Evolutionary conservation across 2,113 vertebrate genomes (phyloP).

Genomic region (Oceanites oceanicus): DNA sequence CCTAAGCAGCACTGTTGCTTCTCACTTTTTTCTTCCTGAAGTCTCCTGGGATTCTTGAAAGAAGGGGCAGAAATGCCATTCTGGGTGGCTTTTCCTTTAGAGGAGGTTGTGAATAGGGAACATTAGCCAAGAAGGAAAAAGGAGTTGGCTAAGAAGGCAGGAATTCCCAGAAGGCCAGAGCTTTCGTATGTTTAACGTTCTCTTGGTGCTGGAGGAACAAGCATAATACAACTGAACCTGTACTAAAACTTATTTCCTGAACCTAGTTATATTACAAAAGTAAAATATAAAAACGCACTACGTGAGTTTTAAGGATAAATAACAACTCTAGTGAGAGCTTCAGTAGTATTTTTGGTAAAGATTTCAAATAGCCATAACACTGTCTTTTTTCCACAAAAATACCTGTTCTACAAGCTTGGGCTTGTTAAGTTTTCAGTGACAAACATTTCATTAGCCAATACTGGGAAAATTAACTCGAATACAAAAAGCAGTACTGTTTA

Average conservation of each 20-base stretch:
- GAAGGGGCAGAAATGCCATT: conserved; percentile 48
- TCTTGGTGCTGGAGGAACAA: background rate
- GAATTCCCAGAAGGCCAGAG: conserved; percentile 14
- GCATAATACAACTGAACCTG: background rate
- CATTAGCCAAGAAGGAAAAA: conserved; percentile 24
- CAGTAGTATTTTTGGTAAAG: background rate
- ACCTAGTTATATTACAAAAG: background rate
- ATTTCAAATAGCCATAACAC: background rate
- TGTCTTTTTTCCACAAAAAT: background rate
- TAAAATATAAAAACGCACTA: background rate
- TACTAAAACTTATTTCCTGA: background rate
- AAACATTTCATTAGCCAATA: background rate
- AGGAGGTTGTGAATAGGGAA: conserved; percentile 26
- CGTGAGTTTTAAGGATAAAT: background rate
- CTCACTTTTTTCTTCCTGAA: background rate
- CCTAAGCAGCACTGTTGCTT: background rate
- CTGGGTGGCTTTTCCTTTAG: conserved; percentile 4
- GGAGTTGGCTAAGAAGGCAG: conserved; percentile 1
- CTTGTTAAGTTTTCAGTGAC: background rate
- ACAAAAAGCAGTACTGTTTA: background rate
- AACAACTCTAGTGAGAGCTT: background rate
- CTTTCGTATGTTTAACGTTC: background rate
- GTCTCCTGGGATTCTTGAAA: conserved; percentile 41
- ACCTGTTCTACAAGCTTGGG: background rate
- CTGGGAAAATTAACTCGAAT: background rate